Conservation (phyloP, 2,888 invertebrate genomes). For the Hylaea fasciaria region DNA sequence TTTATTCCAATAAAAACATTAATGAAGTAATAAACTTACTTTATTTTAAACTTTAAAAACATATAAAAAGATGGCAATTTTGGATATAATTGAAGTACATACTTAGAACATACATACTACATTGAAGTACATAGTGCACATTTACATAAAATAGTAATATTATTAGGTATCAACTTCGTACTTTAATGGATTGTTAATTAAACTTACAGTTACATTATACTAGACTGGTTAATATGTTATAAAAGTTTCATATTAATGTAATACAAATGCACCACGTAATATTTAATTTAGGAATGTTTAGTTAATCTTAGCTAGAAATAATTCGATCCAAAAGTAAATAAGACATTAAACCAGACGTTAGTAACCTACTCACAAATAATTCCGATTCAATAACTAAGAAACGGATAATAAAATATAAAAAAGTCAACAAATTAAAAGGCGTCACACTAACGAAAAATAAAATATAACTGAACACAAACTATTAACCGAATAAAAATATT, state of each 20-base stretch:
- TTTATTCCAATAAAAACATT: slow-evolving; percentile 16
- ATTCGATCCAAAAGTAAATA: neutral
- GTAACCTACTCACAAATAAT: slow-evolving; percentile 9
- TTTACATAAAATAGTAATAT: slow-evolving; percentile 7
- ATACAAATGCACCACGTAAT: slow-evolving; percentile 4
- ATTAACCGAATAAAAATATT: too few species aligned
- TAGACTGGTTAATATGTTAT: slow-evolving; percentile 9
- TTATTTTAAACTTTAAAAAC: slow-evolving; percentile 23
- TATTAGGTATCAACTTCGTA: neutral
- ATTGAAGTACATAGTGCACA: slow-evolving; percentile 33
- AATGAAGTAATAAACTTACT: slow-evolving; percentile 7
- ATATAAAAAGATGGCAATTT: slow-evolving; percentile 35
- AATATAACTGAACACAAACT: neutral
- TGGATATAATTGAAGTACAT: slow-evolving; percentile 30
- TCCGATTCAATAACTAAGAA: slow-evolving; percentile 19
- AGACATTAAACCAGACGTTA: neutral
- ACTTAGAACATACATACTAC: too few species aligned
- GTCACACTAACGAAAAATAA: neutral
- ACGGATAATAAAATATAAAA: slow-evolving; percentile 26
- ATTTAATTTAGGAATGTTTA: slow-evolving; percentile 18
- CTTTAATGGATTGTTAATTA: neutral
- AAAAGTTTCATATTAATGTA: slow-evolving; percentile 1
- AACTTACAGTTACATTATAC: slow-evolving; percentile 9
- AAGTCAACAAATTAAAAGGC: slow-evolving; percentile 1
- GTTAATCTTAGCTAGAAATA: slow-evolving; percentile 1